These are phyloP conservation scores for Neoitamus cyanurus DNA, from an alignment of 2,888 invertebrate genomes.

Conservation along the genomic window DNA sequence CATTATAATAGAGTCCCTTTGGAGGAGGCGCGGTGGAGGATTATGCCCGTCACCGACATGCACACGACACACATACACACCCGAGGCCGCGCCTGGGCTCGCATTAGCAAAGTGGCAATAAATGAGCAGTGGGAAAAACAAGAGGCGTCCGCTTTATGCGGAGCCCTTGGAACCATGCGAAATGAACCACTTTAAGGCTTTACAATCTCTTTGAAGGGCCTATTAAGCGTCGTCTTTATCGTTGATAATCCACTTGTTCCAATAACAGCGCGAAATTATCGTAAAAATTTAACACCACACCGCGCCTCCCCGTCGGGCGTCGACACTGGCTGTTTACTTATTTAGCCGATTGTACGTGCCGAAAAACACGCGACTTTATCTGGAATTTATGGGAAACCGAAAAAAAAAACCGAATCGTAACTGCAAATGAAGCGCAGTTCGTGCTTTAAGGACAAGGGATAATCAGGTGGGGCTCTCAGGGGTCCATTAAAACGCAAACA, in stretches of 20 bases:
- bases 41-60: too few relatives aligned
- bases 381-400: background rate
- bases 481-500: background rate
- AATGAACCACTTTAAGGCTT: conserved; percentile 43
- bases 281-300: conserved; percentile 33
- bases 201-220: conserved; percentile 37
- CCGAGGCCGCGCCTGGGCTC: background rate
- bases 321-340: background rate
- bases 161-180: conserved; percentile 25
- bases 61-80: background rate
- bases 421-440: background rate
- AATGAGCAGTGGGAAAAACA: conserved; percentile 8
- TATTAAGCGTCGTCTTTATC: conserved; percentile 44
- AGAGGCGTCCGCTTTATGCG: conserved; percentile 7
- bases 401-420: background rate
- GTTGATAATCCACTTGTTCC: conserved; percentile 46
- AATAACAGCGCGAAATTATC: conserved; percentile 40
- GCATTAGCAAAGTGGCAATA: conserved; percentile 5
- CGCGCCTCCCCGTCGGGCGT: background rate
- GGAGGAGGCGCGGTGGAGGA: background rate
- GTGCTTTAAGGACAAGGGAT: background rate
- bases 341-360: background rate
- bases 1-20: conserved; percentile 18
- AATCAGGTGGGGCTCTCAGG: background rate
- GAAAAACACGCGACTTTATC: background rate